phyloP scores from a whole-genome alignment of 1,140 invertebrate genomes.

The Elysia chlorotica region DNA sequence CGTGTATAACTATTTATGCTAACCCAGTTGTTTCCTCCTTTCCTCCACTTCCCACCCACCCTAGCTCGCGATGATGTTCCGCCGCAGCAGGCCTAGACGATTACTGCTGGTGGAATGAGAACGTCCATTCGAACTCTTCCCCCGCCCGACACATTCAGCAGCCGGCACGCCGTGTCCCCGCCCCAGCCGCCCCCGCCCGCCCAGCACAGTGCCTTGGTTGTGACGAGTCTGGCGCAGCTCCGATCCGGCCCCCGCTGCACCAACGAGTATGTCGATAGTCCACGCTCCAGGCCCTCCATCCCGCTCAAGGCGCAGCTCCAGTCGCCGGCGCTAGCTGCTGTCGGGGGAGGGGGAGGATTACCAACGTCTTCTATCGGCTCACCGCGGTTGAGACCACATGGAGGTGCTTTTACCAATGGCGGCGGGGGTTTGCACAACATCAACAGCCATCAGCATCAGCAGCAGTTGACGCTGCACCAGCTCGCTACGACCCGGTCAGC shows the following conservation, averaged over 20 bases:
- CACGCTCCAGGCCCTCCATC: conserved; percentile 27
- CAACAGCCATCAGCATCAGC: no score
- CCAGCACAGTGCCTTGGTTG: conserved; percentile 11
- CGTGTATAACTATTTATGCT: no score
- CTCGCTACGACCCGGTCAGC: conserved; percentile 14
- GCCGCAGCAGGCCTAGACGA: not conserved
- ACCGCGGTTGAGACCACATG: no score
- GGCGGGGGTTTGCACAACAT: no score
- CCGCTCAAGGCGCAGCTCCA: conserved; percentile 21
- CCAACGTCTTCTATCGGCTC: no score
- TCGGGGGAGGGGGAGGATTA: conserved; percentile 10
- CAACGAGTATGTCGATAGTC: conserved; percentile 60
- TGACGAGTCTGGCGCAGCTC: conserved; percentile 50
- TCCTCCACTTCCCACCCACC: no score
- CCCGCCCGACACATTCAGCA: conserved; percentile 26
- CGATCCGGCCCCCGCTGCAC: conserved; percentile 45
- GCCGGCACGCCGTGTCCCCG: no score
- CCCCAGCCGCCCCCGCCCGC: conserved; percentile 28
- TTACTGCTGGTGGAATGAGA: conserved; percentile 26
- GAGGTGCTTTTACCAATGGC: no score
- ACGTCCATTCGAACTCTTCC: conserved; percentile 32
- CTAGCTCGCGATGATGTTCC: conserved; percentile 11
- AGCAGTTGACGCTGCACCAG: no score
- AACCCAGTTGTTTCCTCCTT: no score
- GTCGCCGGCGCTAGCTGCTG: not conserved